These are phyloP conservation scores for Sebastes diploproa DNA, from an alignment of 2,797 vertebrate species.

Conservation along the genomic window DNA sequence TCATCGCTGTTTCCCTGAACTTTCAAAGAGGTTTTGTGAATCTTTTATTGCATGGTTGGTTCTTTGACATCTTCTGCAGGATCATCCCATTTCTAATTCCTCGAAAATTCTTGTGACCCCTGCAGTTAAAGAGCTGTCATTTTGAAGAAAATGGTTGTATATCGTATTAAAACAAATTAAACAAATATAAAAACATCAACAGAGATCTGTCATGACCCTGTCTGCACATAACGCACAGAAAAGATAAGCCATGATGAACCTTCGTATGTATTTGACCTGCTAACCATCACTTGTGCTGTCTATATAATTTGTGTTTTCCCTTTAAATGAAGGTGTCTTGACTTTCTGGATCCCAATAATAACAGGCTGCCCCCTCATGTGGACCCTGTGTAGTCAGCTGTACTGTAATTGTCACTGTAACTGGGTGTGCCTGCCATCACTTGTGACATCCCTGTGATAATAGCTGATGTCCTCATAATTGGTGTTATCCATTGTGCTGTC, in stretches of 20 bases:
- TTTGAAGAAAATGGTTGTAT: background rate
- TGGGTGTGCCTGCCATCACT: constrained; percentile 43
- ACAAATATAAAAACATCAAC: background rate
- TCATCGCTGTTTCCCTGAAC: background rate
- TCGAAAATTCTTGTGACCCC: background rate
- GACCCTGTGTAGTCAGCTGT: constrained; percentile 36
- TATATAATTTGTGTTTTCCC: constrained; percentile 35
- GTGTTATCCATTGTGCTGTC: constrained; percentile 53
- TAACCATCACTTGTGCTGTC: constrained; percentile 23
- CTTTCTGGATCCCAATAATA: constrained; percentile 50
- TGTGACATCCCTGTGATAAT: constrained; percentile 55
- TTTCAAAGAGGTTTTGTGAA: background rate
- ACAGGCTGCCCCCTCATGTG: constrained; percentile 19
- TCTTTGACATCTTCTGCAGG: background rate
- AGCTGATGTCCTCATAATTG: constrained; percentile 56
- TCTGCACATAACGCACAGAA: background rate
- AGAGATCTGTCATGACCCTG: background rate
- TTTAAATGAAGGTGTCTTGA: constrained; percentile 52
- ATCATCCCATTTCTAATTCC: background rate
- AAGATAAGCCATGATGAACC: background rate
- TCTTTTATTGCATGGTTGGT: background rate
- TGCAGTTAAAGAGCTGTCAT: background rate
- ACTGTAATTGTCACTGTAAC: constrained; percentile 43
- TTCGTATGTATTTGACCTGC: background rate
- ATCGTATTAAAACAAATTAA: background rate